Evolutionary conservation across 2,113 vertebrate genomes (phyloP).

Genomic region (Brachyhypopomus occidentalis): DNA sequence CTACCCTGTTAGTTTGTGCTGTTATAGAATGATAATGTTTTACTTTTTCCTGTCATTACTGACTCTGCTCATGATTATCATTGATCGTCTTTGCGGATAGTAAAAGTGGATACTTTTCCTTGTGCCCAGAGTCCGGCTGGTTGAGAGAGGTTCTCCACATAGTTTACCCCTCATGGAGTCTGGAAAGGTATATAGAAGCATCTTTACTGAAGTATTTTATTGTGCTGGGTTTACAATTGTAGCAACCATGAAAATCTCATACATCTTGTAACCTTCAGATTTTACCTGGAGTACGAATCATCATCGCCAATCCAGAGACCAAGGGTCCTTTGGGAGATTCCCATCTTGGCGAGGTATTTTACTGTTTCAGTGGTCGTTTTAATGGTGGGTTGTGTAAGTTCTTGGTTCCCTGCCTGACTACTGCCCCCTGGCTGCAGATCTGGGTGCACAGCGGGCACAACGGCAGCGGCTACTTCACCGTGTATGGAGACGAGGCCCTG

Average conservation of each 20-base stretch:
- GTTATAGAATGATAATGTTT: background rate
- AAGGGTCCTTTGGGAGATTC: slow-evolving; percentile 97
- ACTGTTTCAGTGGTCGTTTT: too few relatives aligned
- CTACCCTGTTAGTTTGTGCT: too few relatives aligned
- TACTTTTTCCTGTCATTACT: too few relatives aligned
- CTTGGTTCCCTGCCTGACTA: background rate
- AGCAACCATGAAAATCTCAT: background rate
- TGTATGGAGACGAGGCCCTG: slow-evolving; percentile 94
- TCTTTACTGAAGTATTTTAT: background rate
- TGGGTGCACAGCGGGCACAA: slow-evolving; percentile 98
- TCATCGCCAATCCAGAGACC: slow-evolving; percentile 98
- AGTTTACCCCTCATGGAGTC: slow-evolving; percentile 78
- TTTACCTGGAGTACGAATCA: slow-evolving; percentile 94
- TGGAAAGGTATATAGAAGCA: slow-evolving; percentile 69
- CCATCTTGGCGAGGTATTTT: slow-evolving; percentile 91
- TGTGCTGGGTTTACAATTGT: background rate
- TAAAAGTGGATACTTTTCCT: background rate
- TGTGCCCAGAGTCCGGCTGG: slow-evolving; percentile 70
- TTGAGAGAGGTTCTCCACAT: slow-evolving; percentile 77
- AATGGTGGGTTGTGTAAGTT: too few relatives aligned
- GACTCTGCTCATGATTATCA: slow-evolving; percentile 31
- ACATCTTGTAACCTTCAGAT: slow-evolving; percentile 73
- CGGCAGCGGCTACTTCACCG: slow-evolving; percentile 96
- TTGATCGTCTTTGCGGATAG: background rate
- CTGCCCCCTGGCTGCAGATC: slow-evolving; percentile 75